Evolutionary conservation across 2,888 invertebrate genomes (phyloP), one percentile per base, ranked within the genome.

Genomic region (Geophilus truncorum): DNA sequence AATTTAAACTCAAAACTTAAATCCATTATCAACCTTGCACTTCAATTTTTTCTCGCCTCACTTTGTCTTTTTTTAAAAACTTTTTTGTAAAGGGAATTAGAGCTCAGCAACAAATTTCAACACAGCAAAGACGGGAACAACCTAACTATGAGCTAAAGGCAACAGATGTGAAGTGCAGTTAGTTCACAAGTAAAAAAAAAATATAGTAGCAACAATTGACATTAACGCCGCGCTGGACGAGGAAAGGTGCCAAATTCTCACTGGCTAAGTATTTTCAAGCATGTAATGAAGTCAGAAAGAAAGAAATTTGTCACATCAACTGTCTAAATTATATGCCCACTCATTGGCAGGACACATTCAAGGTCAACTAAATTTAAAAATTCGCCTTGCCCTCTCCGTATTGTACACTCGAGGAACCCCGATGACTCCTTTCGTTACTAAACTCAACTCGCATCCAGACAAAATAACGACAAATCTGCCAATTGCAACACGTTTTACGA

Each of bases 201-300:
- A 62, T 18, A 18, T 62, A 10, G 18, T n/a, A 62, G 57, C 57
- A 62, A 62, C 57, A 62, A 62, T 62, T 62, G 57, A 62, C 57
- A 23, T 21, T 62, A 62, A 62, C 57, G 57, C 57, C 23, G 10
- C 21, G 57, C 21, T 62, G 57, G 57, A 62, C 57, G 57, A 62
- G 57, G 57, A 62, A 62, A 62, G 57, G 57, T 62, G 57, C 57
- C 57, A 62, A 62, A 18, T 62, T 21, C 57, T 62, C n/a, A 62
- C 57, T 23, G 57, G 57, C 57, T 62, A 62, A 62, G 57, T 62
- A 62, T 23, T 62, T 21, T 62, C 6, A 3, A 23, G 23, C 57
- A 0, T 62, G 57, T 18, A 21, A 12, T 21, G 57, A 62, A 62
- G 57, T 21, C 57, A 62, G 57, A 23, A 62, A 21, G 40, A 21